Conservation (phyloP, 2,113 vertebrate species). For the Hystrix cristata region DNA sequence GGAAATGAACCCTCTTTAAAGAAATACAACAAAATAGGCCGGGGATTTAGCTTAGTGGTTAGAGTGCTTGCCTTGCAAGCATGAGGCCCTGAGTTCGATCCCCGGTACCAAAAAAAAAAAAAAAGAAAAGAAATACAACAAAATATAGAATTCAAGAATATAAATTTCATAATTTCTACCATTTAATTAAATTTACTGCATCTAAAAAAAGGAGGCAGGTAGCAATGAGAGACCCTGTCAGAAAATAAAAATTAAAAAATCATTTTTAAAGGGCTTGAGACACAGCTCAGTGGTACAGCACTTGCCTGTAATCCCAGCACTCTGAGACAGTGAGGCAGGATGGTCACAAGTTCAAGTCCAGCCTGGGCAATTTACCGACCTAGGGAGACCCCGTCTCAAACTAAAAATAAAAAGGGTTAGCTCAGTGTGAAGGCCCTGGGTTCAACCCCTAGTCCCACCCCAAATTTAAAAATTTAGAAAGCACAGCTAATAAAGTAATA, state of each 20-base stretch:
- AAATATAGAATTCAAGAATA: background rate
- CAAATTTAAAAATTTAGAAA: background rate
- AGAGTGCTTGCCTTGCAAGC: too few relatives aligned
- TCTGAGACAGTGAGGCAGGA: background rate
- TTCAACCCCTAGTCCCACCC: background rate
- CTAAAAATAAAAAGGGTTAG: background rate
- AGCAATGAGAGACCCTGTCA: background rate
- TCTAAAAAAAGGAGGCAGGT: background rate
- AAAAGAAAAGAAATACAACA: too few relatives aligned
- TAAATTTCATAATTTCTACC: background rate
- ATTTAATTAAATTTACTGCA: background rate
- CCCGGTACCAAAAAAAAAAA: too few relatives aligned
- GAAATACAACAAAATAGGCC: constrained; percentile 4
- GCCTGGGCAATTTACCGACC: background rate
- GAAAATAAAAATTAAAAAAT: background rate
- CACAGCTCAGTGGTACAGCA: background rate
- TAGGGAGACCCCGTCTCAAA: background rate
- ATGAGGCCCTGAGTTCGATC: too few relatives aligned
- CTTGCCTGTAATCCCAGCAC: background rate
- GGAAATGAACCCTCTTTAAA: background rate
- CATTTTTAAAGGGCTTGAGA: background rate
- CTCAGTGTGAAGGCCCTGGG: background rate
- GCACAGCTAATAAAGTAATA: background rate
- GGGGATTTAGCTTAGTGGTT: too few relatives aligned
- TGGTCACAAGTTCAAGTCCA: background rate